phyloP scores from a whole-genome alignment of 2,113 vertebrate species.

The Raja brachyura region DNA sequence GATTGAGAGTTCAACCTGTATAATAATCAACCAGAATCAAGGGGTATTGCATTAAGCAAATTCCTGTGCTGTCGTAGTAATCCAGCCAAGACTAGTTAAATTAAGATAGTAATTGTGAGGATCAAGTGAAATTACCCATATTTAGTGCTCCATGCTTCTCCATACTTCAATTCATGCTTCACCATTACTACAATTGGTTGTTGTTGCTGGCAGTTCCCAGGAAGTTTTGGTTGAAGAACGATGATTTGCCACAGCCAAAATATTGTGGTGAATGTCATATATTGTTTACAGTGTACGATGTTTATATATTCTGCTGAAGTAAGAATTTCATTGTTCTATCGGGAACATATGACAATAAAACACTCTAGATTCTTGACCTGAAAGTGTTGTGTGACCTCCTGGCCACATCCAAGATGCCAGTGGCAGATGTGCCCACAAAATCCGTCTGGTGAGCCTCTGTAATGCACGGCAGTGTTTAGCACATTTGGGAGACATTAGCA shows the following conservation, averaged over 20 bases:
- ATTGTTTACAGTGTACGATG: too few species aligned
- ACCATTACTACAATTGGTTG: background rate
- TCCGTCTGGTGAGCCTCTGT: background rate
- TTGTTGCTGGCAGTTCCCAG: background rate
- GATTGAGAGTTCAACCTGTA: too few species aligned
- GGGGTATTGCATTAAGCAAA: background rate
- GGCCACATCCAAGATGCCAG: background rate
- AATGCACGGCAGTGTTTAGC: background rate
- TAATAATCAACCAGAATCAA: too few species aligned
- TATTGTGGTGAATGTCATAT: background rate
- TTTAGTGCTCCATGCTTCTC: background rate
- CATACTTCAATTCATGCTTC: too few species aligned
- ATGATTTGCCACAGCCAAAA: background rate
- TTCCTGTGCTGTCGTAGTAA: too few species aligned
- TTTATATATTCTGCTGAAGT: too few species aligned
- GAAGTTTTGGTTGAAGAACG: background rate
- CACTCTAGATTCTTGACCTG: too few species aligned
- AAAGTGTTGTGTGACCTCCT: background rate
- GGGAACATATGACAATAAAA: too few species aligned
- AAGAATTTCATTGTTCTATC: too few species aligned
- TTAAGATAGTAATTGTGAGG: background rate
- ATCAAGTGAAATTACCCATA: background rate
- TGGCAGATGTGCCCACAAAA: background rate
- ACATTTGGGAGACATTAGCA: constrained; percentile 26
- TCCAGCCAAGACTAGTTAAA: background rate